Conservation (phyloP, 2,113 vertebrate species). For the Bungarus multicinctus region DNA sequence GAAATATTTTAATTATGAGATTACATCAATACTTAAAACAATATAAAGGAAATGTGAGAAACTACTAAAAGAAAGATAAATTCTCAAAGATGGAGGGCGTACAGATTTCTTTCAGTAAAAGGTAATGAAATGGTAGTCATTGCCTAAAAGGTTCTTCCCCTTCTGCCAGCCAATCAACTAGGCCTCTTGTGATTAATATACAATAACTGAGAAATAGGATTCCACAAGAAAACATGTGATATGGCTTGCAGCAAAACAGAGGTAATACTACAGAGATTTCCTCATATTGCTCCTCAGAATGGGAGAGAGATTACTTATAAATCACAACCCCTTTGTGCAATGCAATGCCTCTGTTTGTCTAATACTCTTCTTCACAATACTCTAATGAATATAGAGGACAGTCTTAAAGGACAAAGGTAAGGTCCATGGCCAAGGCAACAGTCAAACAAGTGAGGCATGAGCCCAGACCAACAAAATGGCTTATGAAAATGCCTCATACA, state of each 20-base stretch:
- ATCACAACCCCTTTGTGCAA: neutral
- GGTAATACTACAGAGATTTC: neutral
- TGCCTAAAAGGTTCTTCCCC: neutral
- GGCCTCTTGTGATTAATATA: neutral
- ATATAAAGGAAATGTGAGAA: neutral
- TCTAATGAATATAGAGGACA: neutral
- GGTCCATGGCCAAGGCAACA: neutral
- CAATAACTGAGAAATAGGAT: neutral
- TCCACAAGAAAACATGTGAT: neutral
- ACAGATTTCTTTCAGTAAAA: neutral
- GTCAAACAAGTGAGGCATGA: neutral
- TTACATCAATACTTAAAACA: neutral
- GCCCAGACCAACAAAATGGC: neutral
- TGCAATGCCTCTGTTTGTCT: neutral
- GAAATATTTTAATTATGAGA: neutral
- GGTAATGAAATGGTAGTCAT: neutral
- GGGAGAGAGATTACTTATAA: neutral
- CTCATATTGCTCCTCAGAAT: neutral
- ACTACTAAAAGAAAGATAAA: neutral
- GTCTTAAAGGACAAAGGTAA: neutral
- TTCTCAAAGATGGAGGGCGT: neutral
- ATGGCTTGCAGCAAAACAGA: neutral
- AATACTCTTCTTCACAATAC: neutral
- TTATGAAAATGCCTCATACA: neutral
- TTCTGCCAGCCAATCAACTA: neutral